Conservation (phyloP, 2,797 vertebrate genomes). For the Euphonia xanthogaster region DNA sequence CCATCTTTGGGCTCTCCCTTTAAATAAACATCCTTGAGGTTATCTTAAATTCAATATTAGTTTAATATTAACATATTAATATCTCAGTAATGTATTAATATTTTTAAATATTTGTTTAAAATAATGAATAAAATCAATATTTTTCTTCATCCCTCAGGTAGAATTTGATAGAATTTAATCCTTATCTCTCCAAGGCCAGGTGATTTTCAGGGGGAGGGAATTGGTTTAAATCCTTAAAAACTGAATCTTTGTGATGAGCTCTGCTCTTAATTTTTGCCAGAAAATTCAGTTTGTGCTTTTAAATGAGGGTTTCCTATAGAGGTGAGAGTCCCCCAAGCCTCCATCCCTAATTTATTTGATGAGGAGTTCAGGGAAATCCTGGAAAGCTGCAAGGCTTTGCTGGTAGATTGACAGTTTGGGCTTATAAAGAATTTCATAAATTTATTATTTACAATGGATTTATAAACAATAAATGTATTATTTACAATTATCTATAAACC, state of each 20-base stretch:
- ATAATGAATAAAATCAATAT: background rate
- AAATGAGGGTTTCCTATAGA: background rate
- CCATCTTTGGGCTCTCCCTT: background rate
- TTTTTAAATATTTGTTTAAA: background rate
- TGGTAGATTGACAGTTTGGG: background rate
- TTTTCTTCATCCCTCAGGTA: background rate
- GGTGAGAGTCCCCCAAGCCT: background rate
- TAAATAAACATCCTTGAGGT: too few species aligned
- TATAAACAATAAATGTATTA: background rate
- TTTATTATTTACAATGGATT: background rate
- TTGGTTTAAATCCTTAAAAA: background rate
- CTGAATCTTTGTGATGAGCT: background rate
- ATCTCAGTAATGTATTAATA: too few species aligned
- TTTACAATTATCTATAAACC: background rate
- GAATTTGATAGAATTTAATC: background rate
- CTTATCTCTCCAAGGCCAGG: background rate
- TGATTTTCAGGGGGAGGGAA: background rate
- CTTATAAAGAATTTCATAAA: background rate
- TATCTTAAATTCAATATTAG: too few species aligned
- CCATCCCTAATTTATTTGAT: rapidly evolving
- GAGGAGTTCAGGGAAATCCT: background rate
- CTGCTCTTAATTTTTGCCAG: background rate
- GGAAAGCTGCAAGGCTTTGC: rapidly evolving
- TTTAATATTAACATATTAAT: too few species aligned
- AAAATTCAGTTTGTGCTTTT: background rate